Percentiles rank a stretch among this genome's conserved stretches.
Evolutionary conservation across 1,140 invertebrate genomes (phyloP).

Genomic region (Drosophila arawakana): DNA sequence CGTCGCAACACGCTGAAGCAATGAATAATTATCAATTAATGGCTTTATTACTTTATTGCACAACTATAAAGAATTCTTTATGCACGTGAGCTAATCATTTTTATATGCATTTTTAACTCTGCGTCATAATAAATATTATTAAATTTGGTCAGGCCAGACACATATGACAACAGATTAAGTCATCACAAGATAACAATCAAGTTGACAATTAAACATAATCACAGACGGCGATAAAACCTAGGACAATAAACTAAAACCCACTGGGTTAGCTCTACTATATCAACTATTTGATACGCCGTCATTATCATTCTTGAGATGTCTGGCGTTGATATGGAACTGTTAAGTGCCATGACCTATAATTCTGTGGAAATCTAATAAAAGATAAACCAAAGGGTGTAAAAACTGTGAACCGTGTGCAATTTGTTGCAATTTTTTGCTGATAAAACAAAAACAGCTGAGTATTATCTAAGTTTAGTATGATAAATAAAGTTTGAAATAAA

Average conservation of each 20-base stretch:
- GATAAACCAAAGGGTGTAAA: neutral
- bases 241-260: slow-evolving; percentile 12
- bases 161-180: slow-evolving; percentile 2
- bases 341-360: slow-evolving; percentile 5
- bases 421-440: too few species aligned
- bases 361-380: neutral
- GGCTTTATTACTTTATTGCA: slow-evolving; percentile 2
- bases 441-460: too few species aligned
- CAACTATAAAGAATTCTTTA: neutral
- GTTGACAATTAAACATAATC: slow-evolving; percentile 4
- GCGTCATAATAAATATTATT: slow-evolving; percentile 17
- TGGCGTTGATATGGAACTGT: neutral
- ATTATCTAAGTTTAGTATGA: too few species aligned
- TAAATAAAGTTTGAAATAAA: too few species aligned
- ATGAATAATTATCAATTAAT: slow-evolving; percentile 1
- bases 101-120: neutral
- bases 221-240: neutral
- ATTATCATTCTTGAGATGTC: slow-evolving; percentile 2
- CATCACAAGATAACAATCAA: slow-evolving; percentile 7
- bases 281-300: neutral
- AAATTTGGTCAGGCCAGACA: neutral
- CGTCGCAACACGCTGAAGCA: neutral
- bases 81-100: neutral
- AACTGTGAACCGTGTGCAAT: neutral
- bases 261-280: neutral